These are phyloP conservation scores for Borostomias antarcticus DNA, from an alignment of 2,797 vertebrate species.

Conservation along the genomic window DNA sequence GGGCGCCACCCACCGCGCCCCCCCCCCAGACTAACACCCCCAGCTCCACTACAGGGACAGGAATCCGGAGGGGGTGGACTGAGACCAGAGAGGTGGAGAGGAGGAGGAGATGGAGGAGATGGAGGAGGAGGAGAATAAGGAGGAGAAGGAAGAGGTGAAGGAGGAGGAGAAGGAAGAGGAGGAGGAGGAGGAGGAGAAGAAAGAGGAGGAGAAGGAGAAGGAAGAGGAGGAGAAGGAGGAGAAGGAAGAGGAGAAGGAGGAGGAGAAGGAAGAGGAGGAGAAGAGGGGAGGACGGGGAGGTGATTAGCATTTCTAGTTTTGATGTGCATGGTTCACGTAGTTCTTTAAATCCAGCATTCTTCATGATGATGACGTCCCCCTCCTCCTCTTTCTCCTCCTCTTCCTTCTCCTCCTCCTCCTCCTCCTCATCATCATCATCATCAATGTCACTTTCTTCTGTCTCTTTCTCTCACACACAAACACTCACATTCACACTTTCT, in stretches of 20 bases:
- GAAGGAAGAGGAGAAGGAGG: too few species aligned
- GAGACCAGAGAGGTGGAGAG: conserved; percentile 34
- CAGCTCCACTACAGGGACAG: conserved; percentile 33
- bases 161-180: conserved; percentile 5
- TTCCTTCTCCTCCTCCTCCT: not conserved
- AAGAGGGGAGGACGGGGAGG: too few species aligned
- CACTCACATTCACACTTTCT: too few species aligned
- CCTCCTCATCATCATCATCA: too few species aligned
- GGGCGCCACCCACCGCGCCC: not conserved
- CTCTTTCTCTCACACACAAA: too few species aligned
- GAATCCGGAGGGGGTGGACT: conserved; percentile 42
- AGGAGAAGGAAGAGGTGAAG: conserved; percentile 5
- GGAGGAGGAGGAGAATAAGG: not conserved
- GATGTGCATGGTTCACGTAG: not conserved
- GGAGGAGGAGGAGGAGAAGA: conserved; percentile 10
- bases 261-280: too few species aligned
- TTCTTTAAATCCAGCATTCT: not conserved
- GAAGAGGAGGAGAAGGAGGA: not conserved
- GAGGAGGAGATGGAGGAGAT: conserved; percentile 24
- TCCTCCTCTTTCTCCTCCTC: not conserved
- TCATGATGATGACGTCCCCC: conserved; percentile 8
- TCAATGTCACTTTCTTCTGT: too few species aligned
- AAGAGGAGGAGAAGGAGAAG: not conserved
- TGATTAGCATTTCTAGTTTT: too few species aligned
- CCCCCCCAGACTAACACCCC: conserved; percentile 44